Base-by-base conservation (phyloP, 2,113 vertebrate species). In the Nothoprocta perdicaria region DNA sequence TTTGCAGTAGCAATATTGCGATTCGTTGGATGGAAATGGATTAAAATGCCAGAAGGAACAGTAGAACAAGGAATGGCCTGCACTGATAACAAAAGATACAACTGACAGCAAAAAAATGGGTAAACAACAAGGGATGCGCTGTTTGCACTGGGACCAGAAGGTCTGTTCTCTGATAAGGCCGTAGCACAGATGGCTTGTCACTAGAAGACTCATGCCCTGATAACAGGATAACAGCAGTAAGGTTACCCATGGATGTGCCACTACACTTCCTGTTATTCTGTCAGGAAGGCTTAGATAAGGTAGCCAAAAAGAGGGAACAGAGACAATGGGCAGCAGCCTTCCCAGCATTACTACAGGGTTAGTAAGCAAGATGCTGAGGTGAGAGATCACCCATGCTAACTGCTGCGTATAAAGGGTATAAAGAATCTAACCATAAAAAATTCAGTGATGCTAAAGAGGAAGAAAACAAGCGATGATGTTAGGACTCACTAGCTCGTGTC, bases 101-200 rank as follows among this genome's bases (percentile, higher is more conserved):
- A 58, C n/a, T 12, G 41, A 67, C 87, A 94, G 63, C 75, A 93
- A 87, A 58, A 53, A 93, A 89, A 55, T 67, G 89, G 46, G 24
- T 91, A 85, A 91, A 88, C 89, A 83, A 21, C 2, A 6, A 3
- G 6, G 87, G 82, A 38, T 88, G 82, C 66, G 68, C 93, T 87
- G 79, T 82, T 93, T 91, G 23, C 0, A 1, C 91, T 79, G 83
- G 65, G 76, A 66, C 75, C 41, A 19, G 79, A 87, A 84, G 72
- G 72, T 61, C 93, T 92, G 84, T 33, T 45, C 80, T 87, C 81
- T 58, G 95, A 91, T 94, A 92, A 93, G 84, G 62, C 71, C 13
- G 1, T 63, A 41, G 78, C 81, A 91, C 93, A 94, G 84, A 92
- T 96, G 91, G 89, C 79, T 93, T 41, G 53, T 89, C 26, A 15